phyloP scores from a whole-genome alignment of 2,888 invertebrate species.

The Salpingus planirostris region DNA sequence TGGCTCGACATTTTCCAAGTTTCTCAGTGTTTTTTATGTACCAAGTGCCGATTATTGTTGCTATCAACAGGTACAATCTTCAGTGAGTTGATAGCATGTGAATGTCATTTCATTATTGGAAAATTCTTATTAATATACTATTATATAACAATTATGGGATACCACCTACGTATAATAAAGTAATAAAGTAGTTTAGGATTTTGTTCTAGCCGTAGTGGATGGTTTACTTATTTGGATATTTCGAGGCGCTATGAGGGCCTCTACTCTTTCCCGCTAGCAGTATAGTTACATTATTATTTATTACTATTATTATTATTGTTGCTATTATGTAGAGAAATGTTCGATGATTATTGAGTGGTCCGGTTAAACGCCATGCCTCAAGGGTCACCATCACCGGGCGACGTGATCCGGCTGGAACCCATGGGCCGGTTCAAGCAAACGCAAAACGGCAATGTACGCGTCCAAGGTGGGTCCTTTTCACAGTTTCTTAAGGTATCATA shows the following conservation, averaged over 20 bases:
- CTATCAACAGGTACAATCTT: slow-evolving; percentile 24
- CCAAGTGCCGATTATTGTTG: too few relatives aligned
- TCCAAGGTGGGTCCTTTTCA: slow-evolving; percentile 44
- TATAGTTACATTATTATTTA: neutral
- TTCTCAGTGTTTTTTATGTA: neutral
- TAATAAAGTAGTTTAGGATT: neutral
- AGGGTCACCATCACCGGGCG: slow-evolving; percentile 36
- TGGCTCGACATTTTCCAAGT: neutral
- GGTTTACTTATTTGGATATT: neutral
- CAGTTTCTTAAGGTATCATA: slow-evolving; percentile 3
- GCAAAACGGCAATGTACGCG: slow-evolving; percentile 49
- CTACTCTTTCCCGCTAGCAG: too few relatives aligned
- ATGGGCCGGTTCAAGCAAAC: slow-evolving; percentile 55
- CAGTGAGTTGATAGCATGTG: slow-evolving; percentile 21
- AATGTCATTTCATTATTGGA: slow-evolving; percentile 9
- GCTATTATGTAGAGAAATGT: slow-evolving; percentile 22
- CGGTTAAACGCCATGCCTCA: slow-evolving; percentile 29
- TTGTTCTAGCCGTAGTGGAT: neutral
- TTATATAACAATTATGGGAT: too few relatives aligned
- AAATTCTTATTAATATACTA: too few relatives aligned
- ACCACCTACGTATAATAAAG: too few relatives aligned
- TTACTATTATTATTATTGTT: slow-evolving; percentile 12
- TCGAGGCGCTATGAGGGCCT: neutral
- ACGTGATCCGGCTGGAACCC: slow-evolving; percentile 56
- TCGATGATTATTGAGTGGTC: slow-evolving; percentile 22